Base-by-base conservation (phyloP, 2,888 invertebrate genomes). In the Aleiodes testaceus region DNA sequence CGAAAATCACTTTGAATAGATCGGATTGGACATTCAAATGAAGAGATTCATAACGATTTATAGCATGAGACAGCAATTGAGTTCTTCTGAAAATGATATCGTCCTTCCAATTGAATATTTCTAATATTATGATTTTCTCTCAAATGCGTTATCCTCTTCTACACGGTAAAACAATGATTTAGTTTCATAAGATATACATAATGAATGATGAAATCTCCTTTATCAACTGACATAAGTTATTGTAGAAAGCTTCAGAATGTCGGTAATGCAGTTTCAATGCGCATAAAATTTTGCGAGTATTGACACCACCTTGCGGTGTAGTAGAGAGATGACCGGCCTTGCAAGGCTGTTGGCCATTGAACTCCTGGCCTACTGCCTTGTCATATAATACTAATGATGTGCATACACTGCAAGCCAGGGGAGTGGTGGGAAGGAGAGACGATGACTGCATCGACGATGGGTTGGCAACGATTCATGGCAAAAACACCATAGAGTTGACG, bases 331-430 rank as follows among this genome's bases (percentile, higher is more conserved):
- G 69, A 75, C 78, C 84, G 85, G 81, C 85, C 85, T 85, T 86
- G 85, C 85, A 86, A 85, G 85, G 85, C 85, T 85, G 81, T 79
- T 79, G 85, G 85, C 82, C 85, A 80, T 84, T 84, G 84, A 85
- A 84, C 85, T 81, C 81, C 81, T 82, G 84, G 79, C 84, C 84
- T 82, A 85, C 80, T 84, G 80, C 75, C 50, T 53, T 47, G 63
- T 59, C 68, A 72, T 70, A 72, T 73, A 75, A 75, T 72, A 73
- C 69, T 68, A 55, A 69, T 55, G 66, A 71, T 74, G 64, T 68
- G 53, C 72, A 70, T 59, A 63, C 69, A 71, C 49, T 18, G 6
- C 14, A 55, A 36, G n/a, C 12, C 9, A 49, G 26, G 61, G 65
- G 65, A 49, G 22, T 16, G 66, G 20, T 69, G 59, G 68, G 74